These are phyloP conservation scores for Brachymystax lenok DNA, from an alignment of 2,797 vertebrate genomes.

Conservation along the genomic window DNA sequence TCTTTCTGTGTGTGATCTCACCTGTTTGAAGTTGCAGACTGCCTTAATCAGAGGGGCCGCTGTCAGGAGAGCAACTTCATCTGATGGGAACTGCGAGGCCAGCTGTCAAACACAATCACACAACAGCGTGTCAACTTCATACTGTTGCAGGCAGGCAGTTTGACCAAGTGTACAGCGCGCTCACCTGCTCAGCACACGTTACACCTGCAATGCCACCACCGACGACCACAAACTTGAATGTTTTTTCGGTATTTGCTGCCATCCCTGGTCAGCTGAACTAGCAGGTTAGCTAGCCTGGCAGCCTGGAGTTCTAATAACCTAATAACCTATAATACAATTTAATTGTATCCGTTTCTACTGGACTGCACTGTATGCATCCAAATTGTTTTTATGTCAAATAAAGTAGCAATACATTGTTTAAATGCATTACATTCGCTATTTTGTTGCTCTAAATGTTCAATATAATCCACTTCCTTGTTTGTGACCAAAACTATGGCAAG, in stretches of 20 bases:
- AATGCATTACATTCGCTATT: background rate
- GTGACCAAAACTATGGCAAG: constrained; percentile 63
- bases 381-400: background rate
- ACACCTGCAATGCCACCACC: background rate
- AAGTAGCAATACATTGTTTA: background rate
- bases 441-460: background rate
- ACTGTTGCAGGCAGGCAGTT: background rate
- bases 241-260: constrained; percentile 12
- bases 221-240: constrained; percentile 2
- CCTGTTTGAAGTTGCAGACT: constrained; percentile 91
- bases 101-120: constrained; percentile 72
- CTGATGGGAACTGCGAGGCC: constrained; percentile 81
- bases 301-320: background rate
- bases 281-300: background rate
- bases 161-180: background rate
- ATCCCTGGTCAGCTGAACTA: constrained; percentile 41
- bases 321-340: background rate
- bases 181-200: constrained; percentile 5
- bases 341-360: background rate
- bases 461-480: constrained; percentile 60
- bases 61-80: constrained; percentile 85
- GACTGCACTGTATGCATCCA: background rate
- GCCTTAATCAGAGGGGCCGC: constrained; percentile 89
- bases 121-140: background rate
- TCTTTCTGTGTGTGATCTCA: constrained; percentile 42